A percentile compares a stretch with the other conserved stretches of the same genome.
Conservation (phyloP, 2,888 invertebrate species). For the Pedicia rivosa region DNA sequence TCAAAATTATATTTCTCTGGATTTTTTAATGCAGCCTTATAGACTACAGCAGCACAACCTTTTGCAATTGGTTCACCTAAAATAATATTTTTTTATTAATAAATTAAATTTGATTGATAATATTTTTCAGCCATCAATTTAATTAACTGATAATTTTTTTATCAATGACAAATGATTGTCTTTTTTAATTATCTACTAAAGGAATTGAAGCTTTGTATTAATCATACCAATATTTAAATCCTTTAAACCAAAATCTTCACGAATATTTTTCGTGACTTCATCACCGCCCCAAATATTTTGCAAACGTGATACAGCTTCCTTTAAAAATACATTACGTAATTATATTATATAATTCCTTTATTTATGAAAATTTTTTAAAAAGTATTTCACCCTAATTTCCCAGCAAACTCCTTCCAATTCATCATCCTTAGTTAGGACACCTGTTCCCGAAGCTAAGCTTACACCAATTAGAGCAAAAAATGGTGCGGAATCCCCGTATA, state of each 20-base stretch:
- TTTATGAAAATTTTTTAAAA: background rate
- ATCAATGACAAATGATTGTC: too few relatives aligned
- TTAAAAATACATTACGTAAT: background rate
- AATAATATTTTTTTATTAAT: too few relatives aligned
- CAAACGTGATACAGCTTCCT: constrained; percentile 25
- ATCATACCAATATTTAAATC: constrained; percentile 43
- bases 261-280: constrained; percentile 23
- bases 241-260: constrained; percentile 34
- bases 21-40: constrained; percentile 42
- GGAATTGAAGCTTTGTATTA: too few relatives aligned
- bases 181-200: too few relatives aligned
- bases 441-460: constrained; percentile 54
- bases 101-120: too few relatives aligned
- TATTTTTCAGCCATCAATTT: too few relatives aligned
- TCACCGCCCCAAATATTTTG: constrained; percentile 26
- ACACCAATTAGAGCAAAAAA: constrained; percentile 60
- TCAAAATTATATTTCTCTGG: constrained; percentile 4
- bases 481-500: constrained; percentile 53
- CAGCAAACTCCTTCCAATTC: constrained; percentile 62
- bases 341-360: background rate
- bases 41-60: constrained; percentile 69
- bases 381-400: constrained; percentile 47
- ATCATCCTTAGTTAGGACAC: constrained; percentile 58
- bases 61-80: constrained; percentile 49
- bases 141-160: too few relatives aligned